Evolutionary conservation across 2,888 invertebrate species (phyloP), one percentile per base, ranked within the genome.

Genomic region (Malacosoma neustria): DNA sequence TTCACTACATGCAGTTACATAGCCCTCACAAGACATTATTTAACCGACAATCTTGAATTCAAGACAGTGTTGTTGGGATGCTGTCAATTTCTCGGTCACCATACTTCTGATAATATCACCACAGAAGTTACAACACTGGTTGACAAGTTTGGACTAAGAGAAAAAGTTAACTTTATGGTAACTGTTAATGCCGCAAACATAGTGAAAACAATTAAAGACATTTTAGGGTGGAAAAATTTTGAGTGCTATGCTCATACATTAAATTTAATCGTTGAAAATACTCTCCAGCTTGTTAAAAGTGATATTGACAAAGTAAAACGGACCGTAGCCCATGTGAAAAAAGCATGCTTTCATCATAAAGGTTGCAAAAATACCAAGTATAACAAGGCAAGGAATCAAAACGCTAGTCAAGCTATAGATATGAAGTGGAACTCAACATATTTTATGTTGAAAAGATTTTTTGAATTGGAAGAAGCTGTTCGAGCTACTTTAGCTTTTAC

Each of bases 161-260:
- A 40, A 4, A 58, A 57, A 53, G 35, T 48, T 4, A 52, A 54
- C 35, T 57, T 61, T 42, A 36, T 42, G 1, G 42, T 61, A 0
- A 49, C 41, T 3, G 58, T 64, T 33, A 66, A 61, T 43, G 58
- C 52, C 0, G 13, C 52, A 1, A 57, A 59, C 36, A 44, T 65
- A 2, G 42, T 45, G 0, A 53, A 48, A 33, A 55, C 52, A 3
- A 22, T 54, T 1, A 38, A 45, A 33, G 39, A 46, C n/a, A n/a
- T n/a, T 0, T 38, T 47, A 11, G 40, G 40, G 7, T 46, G 47
- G 45, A 55, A 52, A 22, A 46, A 57, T 44, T 58, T 51, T 42
- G 54, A 49, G 0, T 61, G 59, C 12, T 51, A 39, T 36, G 47
- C 45, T 6, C 51, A 56, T 12, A 43, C 0, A 35, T 46, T n/a